Percentiles rank a stretch among this genome's conserved stretches.
These are phyloP conservation scores for Leptoteleia sp. DNA, from an alignment of 1,140 invertebrate genomes.

Conservation along the genomic window DNA sequence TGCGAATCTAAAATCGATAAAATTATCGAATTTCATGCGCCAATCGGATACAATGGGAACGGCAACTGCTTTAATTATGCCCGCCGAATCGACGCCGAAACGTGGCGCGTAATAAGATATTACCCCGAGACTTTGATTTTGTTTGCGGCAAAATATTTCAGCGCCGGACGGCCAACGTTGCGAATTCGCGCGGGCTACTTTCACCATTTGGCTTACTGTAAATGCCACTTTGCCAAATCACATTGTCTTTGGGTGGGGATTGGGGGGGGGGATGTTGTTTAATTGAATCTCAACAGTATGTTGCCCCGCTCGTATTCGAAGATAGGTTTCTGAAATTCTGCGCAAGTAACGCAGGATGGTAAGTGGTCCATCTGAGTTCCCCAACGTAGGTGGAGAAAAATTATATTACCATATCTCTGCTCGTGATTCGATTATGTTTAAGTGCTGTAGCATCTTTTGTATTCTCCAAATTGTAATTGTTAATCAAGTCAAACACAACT, in stretches of 20 bases:
- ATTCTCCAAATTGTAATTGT: slow-evolving; percentile 14
- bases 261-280: slow-evolving; percentile 6
- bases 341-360: slow-evolving; percentile 6
- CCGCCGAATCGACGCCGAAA: slow-evolving; percentile 37
- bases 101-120: slow-evolving; percentile 25
- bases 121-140: slow-evolving; percentile 22
- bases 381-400: slow-evolving; percentile 16
- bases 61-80: slow-evolving; percentile 56
- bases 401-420: slow-evolving; percentile 19
- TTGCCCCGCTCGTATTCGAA: slow-evolving; percentile 8
- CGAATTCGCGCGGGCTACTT: too few relatives aligned
- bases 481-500: slow-evolving; percentile 62
- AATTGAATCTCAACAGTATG: slow-evolving; percentile 20
- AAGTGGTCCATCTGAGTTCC: slow-evolving; percentile 7
- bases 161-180: slow-evolving; percentile 17
- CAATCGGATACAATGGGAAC: slow-evolving; percentile 52
- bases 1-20: slow-evolving; percentile 71
- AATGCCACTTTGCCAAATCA: neutral
- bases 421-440: slow-evolving; percentile 41
- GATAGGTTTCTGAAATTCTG: slow-evolving; percentile 34
- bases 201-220: neutral
- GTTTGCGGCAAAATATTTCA: neutral
- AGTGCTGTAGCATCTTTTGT: slow-evolving; percentile 21
- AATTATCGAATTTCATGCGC: slow-evolving; percentile 64
- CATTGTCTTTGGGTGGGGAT: slow-evolving; percentile 22